Evolutionary conservation across 2,797 vertebrate species (phyloP).

Genomic region (Oreonectes daqikongensis): DNA sequence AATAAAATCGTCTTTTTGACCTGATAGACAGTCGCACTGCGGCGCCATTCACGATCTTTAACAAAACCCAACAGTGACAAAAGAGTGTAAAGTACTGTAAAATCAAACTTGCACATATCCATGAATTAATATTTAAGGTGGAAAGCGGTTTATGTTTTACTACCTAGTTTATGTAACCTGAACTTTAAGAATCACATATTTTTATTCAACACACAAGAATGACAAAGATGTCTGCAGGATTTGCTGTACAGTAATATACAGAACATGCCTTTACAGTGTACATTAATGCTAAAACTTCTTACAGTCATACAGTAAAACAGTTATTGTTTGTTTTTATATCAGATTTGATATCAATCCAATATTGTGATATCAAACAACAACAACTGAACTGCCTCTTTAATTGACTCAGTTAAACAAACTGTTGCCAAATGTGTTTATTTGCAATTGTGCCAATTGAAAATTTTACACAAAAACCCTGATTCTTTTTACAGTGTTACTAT

Average conservation of each 20-base stretch:
- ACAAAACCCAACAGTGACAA: conserved; percentile 24
- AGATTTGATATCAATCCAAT: no score
- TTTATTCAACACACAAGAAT: no score
- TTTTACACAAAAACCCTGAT: no score
- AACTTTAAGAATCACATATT: no score
- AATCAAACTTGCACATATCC: neutral
- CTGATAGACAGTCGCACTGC: neutral
- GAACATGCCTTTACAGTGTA: neutral
- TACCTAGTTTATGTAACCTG: no score
- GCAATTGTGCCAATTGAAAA: no score
- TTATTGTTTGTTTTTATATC: no score
- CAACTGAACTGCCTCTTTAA: no score
- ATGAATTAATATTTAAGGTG: neutral
- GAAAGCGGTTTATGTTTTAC: neutral
- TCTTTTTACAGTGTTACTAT: no score
- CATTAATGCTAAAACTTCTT: neutral
- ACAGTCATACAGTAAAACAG: neutral
- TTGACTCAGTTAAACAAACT: no score
- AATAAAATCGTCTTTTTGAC: conserved; percentile 24
- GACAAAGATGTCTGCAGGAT: neutral
- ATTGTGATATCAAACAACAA: no score
- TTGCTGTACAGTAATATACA: neutral
- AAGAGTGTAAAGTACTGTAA: conserved; percentile 10
- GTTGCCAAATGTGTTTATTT: no score
- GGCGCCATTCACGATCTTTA: conserved; percentile 1